phyloP scores from a whole-genome alignment of 1,140 invertebrate species.

The Diuraphis noxia region DNA sequence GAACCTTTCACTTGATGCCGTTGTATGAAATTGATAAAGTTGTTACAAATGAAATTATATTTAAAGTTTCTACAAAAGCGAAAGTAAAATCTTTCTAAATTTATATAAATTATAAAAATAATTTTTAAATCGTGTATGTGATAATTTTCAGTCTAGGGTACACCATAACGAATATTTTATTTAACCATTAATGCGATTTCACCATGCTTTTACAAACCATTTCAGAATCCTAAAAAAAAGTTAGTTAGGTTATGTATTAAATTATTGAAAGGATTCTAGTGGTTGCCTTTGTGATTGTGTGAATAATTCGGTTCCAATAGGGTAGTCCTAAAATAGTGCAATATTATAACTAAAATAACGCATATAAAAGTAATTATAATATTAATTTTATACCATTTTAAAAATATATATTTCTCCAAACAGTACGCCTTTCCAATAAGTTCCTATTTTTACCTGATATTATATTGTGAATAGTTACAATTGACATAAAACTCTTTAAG shows the following conservation, averaged over 20 bases:
- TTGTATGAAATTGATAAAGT: too few species aligned
- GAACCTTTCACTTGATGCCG: too few species aligned
- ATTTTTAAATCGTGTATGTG: too few species aligned
- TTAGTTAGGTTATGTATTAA: neutral
- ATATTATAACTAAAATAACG: neutral
- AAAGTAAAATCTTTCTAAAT: too few species aligned
- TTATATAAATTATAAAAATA: too few species aligned
- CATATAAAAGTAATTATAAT: neutral
- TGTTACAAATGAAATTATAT: too few species aligned
- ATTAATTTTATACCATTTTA: neutral
- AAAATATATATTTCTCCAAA: neutral
- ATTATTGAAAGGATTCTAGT: neutral
- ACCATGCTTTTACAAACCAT: neutral
- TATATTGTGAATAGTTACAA: neutral
- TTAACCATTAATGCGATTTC: neutral
- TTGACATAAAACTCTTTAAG: neutral
- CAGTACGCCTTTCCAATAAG: neutral
- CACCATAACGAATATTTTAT: neutral
- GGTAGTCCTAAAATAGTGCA: neutral
- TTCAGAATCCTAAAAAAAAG: neutral
- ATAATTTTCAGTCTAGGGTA: neutral
- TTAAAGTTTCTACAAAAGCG: too few species aligned
- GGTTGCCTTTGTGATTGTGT: neutral
- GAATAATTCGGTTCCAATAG: neutral
- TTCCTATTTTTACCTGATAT: neutral